Evolutionary conservation across 2,113 vertebrate genomes (phyloP), one percentile per base, ranked within the genome.

Genomic region (Phalacrocorax brasilianus): DNA sequence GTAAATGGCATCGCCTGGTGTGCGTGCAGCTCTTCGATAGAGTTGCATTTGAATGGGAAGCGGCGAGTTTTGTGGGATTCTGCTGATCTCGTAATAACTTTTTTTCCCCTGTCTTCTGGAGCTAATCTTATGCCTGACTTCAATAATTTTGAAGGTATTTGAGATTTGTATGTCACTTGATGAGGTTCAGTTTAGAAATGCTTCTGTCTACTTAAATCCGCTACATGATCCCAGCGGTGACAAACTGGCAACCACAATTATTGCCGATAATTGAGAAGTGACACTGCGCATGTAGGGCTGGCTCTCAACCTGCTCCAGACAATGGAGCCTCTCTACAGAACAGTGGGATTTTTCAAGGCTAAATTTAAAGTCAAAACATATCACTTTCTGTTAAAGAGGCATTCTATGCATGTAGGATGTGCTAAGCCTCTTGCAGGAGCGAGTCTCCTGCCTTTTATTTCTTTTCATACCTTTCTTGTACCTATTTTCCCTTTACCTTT

Each of bases 171-270:
- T 40, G 38, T 55, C 42, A 35, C 20, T 50, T 45, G 58, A n/a
- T 30, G n/a, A 79, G 40, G 45, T 45, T 91, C 35, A 9, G 38
- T 40, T 91, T 50, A 17, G 50, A 56, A 58, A 8, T 24, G 9
- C 8, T 63, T 77, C 59, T 68, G 38, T 35, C 45, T 30, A 2
- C 62, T 67, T 49, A 23, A 87, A 75, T 6, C 40, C 66, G 7
- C 2, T 0, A 2, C 8, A 4, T 1, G 55, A 32, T 56, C 59
- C 72, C 68, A 27, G 72, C 3, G 5, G 66, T n/a, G 71, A 61
- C 78, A 61, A n/a, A 10, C 35, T 27, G 67, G 59, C 50, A 59
- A 5, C 67, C 40, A 1, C 42, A 30, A 4, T 66, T 40, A 28
- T 22, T 40, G 56, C 62, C 1, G 2, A 7, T 45, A 55, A 17